Evolutionary conservation across 2,888 invertebrate genomes (phyloP).

Genomic region (Pollenia griseotomentosa): DNA sequence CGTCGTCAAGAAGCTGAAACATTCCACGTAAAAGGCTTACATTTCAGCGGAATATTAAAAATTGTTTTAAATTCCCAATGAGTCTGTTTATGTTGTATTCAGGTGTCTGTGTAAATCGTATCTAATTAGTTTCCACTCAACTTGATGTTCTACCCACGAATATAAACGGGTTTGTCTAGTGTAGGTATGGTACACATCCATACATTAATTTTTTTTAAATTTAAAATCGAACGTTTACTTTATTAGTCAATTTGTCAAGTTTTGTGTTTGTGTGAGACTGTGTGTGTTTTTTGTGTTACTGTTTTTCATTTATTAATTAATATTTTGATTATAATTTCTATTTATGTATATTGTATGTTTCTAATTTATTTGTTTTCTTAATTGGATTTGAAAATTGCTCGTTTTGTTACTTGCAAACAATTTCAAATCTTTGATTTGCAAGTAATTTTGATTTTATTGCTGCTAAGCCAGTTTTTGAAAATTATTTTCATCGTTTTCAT

Average conservation of each 20-base stretch:
- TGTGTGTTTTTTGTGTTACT: slow-evolving; percentile 1
- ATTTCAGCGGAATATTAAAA: too few relatives aligned
- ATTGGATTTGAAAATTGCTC: slow-evolving; percentile 47
- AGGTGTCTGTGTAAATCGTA: not conserved
- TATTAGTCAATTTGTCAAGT: not conserved
- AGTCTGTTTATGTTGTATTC: too few relatives aligned
- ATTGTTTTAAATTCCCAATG: too few relatives aligned
- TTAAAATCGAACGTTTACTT: slow-evolving; percentile 20
- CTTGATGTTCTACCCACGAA: not conserved
- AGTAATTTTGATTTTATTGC: slow-evolving; percentile 84
- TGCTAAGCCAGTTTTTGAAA: slow-evolving; percentile 81
- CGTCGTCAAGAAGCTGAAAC: too few relatives aligned
- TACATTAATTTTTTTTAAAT: not conserved
- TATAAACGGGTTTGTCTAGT: not conserved
- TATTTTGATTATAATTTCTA: slow-evolving; percentile 43
- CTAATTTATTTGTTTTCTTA: slow-evolving; percentile 37
- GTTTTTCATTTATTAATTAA: slow-evolving; percentile 41
- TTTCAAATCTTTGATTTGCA: slow-evolving; percentile 71
- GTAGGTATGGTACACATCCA: slow-evolving; percentile 21
- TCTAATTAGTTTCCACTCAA: slow-evolving; percentile 1
- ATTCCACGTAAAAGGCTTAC: too few relatives aligned
- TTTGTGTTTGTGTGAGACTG: slow-evolving; percentile 27
- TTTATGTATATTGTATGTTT: slow-evolving; percentile 67
- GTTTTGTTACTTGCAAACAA: slow-evolving; percentile 50
- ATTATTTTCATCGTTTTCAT: slow-evolving; percentile 19